Conservation (phyloP, 2,888 invertebrate genomes). For the Yponomeuta sedellus region DNA sequence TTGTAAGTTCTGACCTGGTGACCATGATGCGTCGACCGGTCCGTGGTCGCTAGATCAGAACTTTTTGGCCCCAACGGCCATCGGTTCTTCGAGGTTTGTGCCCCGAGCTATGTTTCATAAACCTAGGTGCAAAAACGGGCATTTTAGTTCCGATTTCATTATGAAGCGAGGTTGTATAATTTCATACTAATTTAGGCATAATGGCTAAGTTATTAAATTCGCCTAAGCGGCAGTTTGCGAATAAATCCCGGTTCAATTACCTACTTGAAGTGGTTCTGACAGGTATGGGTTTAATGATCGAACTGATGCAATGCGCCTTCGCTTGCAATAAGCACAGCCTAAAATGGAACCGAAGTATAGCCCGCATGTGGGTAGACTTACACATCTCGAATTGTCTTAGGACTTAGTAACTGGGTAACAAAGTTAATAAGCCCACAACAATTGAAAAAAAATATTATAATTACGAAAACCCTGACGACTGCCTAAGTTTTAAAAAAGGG, state of each 20-base stretch:
- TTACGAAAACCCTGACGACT: too few species aligned
- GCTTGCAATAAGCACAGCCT: not conserved
- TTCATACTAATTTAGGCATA: not conserved
- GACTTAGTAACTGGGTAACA: too few species aligned
- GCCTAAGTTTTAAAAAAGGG: too few species aligned
- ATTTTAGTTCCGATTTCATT: not conserved
- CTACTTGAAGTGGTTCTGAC: not conserved
- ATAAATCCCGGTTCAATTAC: not conserved
- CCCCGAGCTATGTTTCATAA: not conserved
- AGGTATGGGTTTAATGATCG: conserved; percentile 9
- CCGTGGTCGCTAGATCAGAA: too few species aligned
- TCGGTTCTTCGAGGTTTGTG: not conserved
- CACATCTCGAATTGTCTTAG: too few species aligned
- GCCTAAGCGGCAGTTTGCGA: not conserved
- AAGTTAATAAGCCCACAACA: too few species aligned
- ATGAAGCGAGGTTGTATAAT: not conserved
- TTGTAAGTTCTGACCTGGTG: too few species aligned
- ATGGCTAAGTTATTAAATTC: not conserved
- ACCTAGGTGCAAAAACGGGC: not conserved
- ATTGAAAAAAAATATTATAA: too few species aligned
- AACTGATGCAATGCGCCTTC: conserved; percentile 11
- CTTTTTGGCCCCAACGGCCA: too few species aligned
- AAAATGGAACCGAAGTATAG: not conserved
- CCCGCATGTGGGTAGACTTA: too few species aligned
- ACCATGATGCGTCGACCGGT: too few species aligned